Percentiles rank a stretch among this genome's conserved stretches.
Conservation (phyloP, 1,140 invertebrate genomes). For the Meloidogyne hapla region DNA sequence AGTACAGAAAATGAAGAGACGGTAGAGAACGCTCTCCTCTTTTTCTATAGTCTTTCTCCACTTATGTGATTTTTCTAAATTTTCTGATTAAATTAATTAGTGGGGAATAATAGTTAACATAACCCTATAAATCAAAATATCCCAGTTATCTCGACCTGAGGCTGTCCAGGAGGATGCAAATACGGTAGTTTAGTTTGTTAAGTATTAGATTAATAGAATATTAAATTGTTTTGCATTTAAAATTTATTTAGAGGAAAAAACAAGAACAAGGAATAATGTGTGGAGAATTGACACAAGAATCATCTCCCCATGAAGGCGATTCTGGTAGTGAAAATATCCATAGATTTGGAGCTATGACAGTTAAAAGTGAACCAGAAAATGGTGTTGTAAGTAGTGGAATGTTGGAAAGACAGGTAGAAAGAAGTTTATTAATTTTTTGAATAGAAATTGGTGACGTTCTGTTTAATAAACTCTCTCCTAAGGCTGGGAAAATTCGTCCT, state of each 20-base stretch:
- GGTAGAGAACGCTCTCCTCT: too few relatives aligned
- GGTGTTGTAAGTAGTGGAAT: background rate
- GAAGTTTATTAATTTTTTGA: background rate
- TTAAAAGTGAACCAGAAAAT: constrained; percentile 29
- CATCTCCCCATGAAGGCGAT: background rate
- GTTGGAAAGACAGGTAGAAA: background rate
- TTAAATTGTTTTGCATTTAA: background rate
- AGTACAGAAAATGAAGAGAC: background rate
- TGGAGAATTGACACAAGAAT: background rate
- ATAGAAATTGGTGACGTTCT: background rate
- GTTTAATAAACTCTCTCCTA: too few relatives aligned
- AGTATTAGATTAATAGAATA: background rate
- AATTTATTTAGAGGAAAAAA: background rate
- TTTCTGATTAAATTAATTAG: too few relatives aligned
- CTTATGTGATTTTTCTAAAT: too few relatives aligned
- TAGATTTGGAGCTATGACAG: constrained; percentile 9
- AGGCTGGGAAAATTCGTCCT: too few relatives aligned
- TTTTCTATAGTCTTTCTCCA: too few relatives aligned
- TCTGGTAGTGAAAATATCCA: background rate
- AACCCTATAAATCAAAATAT: background rate
- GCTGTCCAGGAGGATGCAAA: too few relatives aligned
- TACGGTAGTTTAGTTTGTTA: too few relatives aligned
- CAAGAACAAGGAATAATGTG: background rate
- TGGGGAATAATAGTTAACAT: too few relatives aligned
- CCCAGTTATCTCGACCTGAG: too few relatives aligned